Percentiles rank a stretch among this genome's conserved stretches.
These are phyloP conservation scores for Vannuccia rotundouncinata DNA, from an alignment of 2,888 invertebrate species.

Conservation along the genomic window DNA sequence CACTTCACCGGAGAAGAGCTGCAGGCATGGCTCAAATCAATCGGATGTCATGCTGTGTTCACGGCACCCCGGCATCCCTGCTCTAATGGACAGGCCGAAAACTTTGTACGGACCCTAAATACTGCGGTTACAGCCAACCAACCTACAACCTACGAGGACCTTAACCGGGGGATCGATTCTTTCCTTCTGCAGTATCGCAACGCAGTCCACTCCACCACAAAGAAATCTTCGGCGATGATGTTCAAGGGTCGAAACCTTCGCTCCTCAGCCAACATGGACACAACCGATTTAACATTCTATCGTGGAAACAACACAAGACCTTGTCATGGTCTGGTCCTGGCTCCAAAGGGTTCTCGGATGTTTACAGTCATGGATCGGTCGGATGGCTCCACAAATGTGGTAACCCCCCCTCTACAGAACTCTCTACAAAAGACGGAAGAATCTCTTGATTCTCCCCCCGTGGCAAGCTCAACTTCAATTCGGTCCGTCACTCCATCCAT, in stretches of 20 bases:
- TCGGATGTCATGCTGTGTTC: neutral
- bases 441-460: too few species aligned
- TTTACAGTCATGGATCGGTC: constrained; percentile 12
- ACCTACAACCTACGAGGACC: constrained; percentile 25
- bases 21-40: neutral
- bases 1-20: constrained; percentile 8
- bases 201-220: neutral
- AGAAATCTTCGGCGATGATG: neutral
- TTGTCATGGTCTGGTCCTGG: neutral
- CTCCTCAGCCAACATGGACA: constrained; percentile 9
- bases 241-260: constrained; percentile 22
- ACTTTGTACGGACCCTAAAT: neutral
- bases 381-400: neutral
- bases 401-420: too few species aligned
- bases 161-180: neutral
- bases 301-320: neutral
- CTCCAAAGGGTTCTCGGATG: neutral
- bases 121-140: constrained; percentile 12
- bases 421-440: too few species aligned
- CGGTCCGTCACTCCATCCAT: too few species aligned
- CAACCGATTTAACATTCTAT: constrained; percentile 22
- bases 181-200: constrained; percentile 22
- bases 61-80: constrained; percentile 16
- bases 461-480: too few species aligned
- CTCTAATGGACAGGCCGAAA: constrained; percentile 1